Conservation (phyloP, 2,113 vertebrate species). For the Pseudorasbora parva region DNA sequence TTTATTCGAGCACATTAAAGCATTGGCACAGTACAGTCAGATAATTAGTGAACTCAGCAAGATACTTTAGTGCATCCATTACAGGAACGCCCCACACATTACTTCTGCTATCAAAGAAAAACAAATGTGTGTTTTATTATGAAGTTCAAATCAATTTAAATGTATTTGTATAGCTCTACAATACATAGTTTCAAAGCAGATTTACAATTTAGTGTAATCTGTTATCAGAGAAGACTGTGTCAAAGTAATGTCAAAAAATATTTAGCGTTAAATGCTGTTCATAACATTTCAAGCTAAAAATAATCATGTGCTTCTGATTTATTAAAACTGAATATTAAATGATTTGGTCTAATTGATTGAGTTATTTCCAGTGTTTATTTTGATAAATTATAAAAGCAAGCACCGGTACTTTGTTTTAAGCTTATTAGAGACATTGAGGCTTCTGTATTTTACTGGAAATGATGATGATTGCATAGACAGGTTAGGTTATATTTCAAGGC, state of each 20-base stretch:
- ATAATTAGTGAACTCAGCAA: slow-evolving; percentile 30
- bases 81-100: not conserved
- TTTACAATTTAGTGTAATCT: too few relatives aligned
- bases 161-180: too few relatives aligned
- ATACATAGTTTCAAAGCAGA: too few relatives aligned
- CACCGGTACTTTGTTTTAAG: not conserved
- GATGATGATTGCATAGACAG: not conserved
- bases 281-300: too few relatives aligned
- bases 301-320: too few relatives aligned
- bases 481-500: not conserved
- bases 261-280: too few relatives aligned
- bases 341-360: too few relatives aligned
- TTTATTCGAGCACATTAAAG: slow-evolving; percentile 37
- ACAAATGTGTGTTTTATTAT: not conserved
- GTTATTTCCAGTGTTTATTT: not conserved
- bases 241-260: too few relatives aligned
- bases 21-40: not conserved
- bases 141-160: not conserved
- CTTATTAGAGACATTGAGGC: not conserved
- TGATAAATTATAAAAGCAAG: not conserved
- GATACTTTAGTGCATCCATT: not conserved
- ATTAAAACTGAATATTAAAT: too few relatives aligned
- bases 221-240: too few relatives aligned
- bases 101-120: not conserved
- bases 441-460: slow-evolving; percentile 7